Evolutionary conservation across 2,888 invertebrate genomes (phyloP), one percentile per base, ranked within the genome.

Genomic region (Agrochola lychnidis): DNA sequence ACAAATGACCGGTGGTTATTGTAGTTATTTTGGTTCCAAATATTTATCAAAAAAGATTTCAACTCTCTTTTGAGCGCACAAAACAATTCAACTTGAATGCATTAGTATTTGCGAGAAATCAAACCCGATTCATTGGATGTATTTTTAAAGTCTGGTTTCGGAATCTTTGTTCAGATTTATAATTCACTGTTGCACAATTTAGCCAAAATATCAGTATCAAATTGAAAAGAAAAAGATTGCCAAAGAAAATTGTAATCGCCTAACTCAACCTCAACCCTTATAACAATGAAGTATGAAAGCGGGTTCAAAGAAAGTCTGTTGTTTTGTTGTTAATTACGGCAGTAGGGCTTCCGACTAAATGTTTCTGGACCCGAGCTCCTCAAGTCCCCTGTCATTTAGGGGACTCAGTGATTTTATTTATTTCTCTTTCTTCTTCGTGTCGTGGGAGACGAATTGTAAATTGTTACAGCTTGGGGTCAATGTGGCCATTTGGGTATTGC

Each of bases 291-390:
- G 73, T 70, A 79, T 57, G 25, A 66, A 62, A 63, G 66, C 12
- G 40, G 19, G 42, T 62, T 53, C 68, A 56, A 79, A 86, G 56
- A 86, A 86, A 72, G 62, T 79, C 40, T 59, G 82, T 82, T 71
- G 77, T 83, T 79, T 56, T 79, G 76, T 79, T 84, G 83, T 73
- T 79, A 82, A 86, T 82, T 83, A 79, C 70, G 40, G 51, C 76
- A 67, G 66, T 36, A 63, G 57, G 25, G 42, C 61, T 62, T 36
- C 63, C 7, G 25, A 63, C 72, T 81, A 70, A 81, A 70, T 70
- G 63, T 61, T 67, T n/a, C 19, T 36, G 61, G 57, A 57, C 9
- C 19, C 30, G 30, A 59, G 2, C 6, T 70, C 16, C 30, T 16
- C 19, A 30, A 67, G 5, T 16, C 57, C 56, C 51, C 45, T 30